phyloP scores from a whole-genome alignment of 2,888 invertebrate species.

The Frankliniella fusca region DNA sequence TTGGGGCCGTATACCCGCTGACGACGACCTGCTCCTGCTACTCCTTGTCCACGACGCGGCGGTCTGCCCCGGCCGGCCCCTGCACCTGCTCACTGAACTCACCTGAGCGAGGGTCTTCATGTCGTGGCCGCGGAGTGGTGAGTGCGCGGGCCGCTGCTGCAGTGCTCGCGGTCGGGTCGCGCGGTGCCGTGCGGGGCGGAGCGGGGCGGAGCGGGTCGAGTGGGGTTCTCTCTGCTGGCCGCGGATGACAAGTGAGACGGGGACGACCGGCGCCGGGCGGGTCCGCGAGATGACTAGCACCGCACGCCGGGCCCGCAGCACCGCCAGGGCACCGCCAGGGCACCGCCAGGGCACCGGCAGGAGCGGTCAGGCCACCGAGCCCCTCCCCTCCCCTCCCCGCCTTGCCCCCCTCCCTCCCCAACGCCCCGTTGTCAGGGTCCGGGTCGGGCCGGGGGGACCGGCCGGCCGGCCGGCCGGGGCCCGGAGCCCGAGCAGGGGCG shows the following conservation, averaged over 20 bases:
- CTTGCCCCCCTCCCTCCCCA: neutral
- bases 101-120: slow-evolving; percentile 1
- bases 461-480: slow-evolving; percentile 9
- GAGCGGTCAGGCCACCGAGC: neutral
- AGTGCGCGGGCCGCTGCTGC: neutral
- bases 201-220: too few relatives aligned
- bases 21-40: too few relatives aligned
- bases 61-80: neutral
- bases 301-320: neutral
- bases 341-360: neutral
- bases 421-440: slow-evolving; percentile 11
- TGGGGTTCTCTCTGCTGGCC: neutral
- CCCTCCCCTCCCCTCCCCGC: neutral
- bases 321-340: neutral
- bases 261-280: neutral
- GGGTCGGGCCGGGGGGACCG: neutral
- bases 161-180: neutral
- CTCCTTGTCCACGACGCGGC: too few relatives aligned
- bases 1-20: neutral
- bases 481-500: too few relatives aligned
- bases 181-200: too few relatives aligned
- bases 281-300: slow-evolving; percentile 22
- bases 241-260: neutral
- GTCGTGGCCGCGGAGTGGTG: neutral
- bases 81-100: neutral